These are phyloP conservation scores for Rhingia rostrata DNA, from an alignment of 2,888 invertebrate species.

Conservation along the genomic window DNA sequence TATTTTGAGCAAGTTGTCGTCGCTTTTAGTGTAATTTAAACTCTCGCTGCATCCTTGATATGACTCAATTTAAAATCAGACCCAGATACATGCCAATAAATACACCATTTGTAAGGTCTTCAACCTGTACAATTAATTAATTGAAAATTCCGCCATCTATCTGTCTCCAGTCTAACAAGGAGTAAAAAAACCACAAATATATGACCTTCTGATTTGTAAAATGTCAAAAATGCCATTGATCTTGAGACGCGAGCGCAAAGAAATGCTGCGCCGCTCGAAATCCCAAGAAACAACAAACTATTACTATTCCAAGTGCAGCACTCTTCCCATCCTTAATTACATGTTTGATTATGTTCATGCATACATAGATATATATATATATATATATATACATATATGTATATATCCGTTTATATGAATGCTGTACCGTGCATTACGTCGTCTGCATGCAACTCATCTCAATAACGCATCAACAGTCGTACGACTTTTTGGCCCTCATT, in stretches of 20 bases:
- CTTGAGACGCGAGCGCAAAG: constrained; percentile 73
- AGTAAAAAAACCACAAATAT: constrained; percentile 27
- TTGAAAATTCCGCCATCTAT: background rate
- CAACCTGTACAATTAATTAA: background rate
- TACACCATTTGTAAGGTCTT: no score
- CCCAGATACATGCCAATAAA: no score
- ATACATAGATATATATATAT: background rate
- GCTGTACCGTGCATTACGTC: background rate
- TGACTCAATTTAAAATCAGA: no score
- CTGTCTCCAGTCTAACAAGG: constrained; percentile 19
- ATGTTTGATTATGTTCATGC: constrained; percentile 44
- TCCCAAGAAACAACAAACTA: constrained; percentile 29
- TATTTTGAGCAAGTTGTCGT: no score
- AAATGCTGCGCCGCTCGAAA: background rate
- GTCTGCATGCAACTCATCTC: constrained; percentile 64
- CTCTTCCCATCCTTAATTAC: constrained; percentile 66
- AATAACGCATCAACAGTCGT: constrained; percentile 74
- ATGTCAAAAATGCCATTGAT: constrained; percentile 79
- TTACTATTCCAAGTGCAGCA: constrained; percentile 68
- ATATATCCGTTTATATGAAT: background rate
- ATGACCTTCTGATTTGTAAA: constrained; percentile 79
- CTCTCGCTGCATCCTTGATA: no score
- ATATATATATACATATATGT: background rate
- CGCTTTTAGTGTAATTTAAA: no score
- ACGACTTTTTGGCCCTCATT: constrained; percentile 76